These are phyloP conservation scores for Brevimyrus niger DNA, from an alignment of 2,113 vertebrate species.

Conservation along the genomic window DNA sequence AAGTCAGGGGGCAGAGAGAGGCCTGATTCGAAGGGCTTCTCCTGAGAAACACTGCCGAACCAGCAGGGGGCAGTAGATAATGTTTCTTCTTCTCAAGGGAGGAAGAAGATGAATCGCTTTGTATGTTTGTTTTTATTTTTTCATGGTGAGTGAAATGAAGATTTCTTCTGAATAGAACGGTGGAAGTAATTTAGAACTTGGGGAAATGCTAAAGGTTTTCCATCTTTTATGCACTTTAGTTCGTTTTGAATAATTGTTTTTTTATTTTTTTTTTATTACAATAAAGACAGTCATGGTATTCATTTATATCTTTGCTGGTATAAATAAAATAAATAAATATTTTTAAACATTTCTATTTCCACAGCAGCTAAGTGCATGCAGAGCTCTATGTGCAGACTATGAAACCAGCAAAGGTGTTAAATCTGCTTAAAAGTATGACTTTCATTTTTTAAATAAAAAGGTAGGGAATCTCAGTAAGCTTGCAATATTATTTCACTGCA, in stretches of 20 bases:
- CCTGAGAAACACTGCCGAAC: conserved; percentile 26
- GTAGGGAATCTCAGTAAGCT: not conserved
- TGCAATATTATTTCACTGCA: not conserved
- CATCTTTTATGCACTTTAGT: not conserved
- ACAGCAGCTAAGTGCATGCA: not conserved
- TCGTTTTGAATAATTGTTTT: not conserved
- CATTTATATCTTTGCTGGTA: not conserved
- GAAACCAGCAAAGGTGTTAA: not conserved
- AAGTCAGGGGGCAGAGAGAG: not conserved
- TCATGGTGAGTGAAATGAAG: not conserved
- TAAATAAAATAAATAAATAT: too few species aligned
- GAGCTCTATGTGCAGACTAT: not conserved
- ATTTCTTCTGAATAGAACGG: not conserved
- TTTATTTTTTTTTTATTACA: not conserved
- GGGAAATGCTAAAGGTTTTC: not conserved
- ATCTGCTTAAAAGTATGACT: not conserved
- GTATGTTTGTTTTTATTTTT: not conserved
- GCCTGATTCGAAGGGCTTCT: not conserved
- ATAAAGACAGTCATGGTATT: not conserved
- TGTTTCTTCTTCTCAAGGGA: conserved; percentile 38
- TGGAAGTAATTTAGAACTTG: not conserved
- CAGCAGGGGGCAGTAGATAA: conserved; percentile 66
- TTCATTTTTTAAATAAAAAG: not conserved
- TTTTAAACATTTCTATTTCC: not conserved
- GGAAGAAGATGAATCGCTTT: not conserved